A percentile compares a stretch with the other conserved stretches of the same genome.
These are phyloP conservation scores for Myopa tessellatipennis DNA, from an alignment of 2,888 invertebrate species.

Conservation along the genomic window DNA sequence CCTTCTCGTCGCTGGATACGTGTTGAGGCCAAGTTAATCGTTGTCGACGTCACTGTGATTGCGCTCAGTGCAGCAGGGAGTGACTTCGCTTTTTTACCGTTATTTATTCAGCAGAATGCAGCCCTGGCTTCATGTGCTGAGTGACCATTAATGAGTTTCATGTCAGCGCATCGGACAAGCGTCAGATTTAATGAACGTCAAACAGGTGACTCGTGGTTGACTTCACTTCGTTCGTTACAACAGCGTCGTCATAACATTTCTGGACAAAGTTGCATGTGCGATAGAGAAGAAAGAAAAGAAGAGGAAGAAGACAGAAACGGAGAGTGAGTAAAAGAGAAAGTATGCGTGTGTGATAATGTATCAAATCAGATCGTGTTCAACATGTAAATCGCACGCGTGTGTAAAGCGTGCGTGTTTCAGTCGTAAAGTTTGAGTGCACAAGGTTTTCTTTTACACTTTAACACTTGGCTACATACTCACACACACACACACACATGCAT, in stretches of 20 bases:
- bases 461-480: neutral
- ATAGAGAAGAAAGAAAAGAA: too few relatives aligned
- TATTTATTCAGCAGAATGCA: too few relatives aligned
- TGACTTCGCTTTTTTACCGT: too few relatives aligned
- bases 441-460: neutral
- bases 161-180: neutral
- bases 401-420: neutral
- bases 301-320: too few relatives aligned
- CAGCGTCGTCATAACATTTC: too few relatives aligned
- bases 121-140: neutral
- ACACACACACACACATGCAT: neutral
- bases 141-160: constrained; percentile 7
- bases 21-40: too few relatives aligned
- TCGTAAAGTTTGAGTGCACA: neutral
- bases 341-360: neutral
- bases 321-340: too few relatives aligned
- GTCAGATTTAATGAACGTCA: neutral
- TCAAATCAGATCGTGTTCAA: neutral
- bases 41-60: too few relatives aligned
- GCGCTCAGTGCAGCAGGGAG: too few relatives aligned
- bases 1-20: neutral
- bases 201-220: neutral
- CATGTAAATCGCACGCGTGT: neutral
- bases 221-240: neutral
- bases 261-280: too few relatives aligned